Base-by-base conservation (phyloP, 2,888 invertebrate species). In the Strigamia crassipes region DNA sequence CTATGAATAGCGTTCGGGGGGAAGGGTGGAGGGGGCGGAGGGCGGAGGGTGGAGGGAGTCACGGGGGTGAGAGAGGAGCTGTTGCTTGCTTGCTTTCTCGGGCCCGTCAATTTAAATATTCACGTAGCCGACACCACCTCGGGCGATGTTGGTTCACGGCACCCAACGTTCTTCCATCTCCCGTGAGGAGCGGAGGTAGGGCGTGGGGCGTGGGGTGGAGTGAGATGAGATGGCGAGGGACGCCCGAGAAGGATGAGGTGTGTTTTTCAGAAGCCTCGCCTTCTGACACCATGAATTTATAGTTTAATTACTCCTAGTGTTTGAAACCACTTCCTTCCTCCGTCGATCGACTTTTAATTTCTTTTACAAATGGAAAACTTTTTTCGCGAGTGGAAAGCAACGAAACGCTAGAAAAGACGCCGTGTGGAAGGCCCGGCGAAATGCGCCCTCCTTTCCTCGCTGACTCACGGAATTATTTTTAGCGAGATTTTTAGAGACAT, bases 241-340 rank as follows among this genome's bases (percentile, higher is more conserved):
- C n/a, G 61, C 38, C 5, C 13, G 31, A 31, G 73, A 73, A 73
- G 73, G 73, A 73, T 73, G 73, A 73, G 73, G 73, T 73, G 73
- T 73, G 73, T 73, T 73, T 73, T 73, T 73, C 73, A 73, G 27
- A 31, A 73, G 73, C 31, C 73, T 73, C 73, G 73, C 73, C 73
- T 73, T 73, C 73, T 73, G 73, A 73, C 73, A 73, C 73, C 73
- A 73, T 73, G 73, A 73, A 73, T 73, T 73, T 73, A 73, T 73
- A 73, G 73, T 73, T 73, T 73, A 73, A 73, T 73, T 73, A 73
- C 73, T 73, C 73, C 73, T 73, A 73, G 27, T 73, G 73, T 73
- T 73, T 73, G 73, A 73, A 73, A 31, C 56, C 73, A 73, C 73
- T 73, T 73, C 73, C 73, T 73, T 73, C 73, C 27, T 73, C 13